Base-by-base conservation (phyloP, 2,113 vertebrate species). In the Gallinago media region DNA sequence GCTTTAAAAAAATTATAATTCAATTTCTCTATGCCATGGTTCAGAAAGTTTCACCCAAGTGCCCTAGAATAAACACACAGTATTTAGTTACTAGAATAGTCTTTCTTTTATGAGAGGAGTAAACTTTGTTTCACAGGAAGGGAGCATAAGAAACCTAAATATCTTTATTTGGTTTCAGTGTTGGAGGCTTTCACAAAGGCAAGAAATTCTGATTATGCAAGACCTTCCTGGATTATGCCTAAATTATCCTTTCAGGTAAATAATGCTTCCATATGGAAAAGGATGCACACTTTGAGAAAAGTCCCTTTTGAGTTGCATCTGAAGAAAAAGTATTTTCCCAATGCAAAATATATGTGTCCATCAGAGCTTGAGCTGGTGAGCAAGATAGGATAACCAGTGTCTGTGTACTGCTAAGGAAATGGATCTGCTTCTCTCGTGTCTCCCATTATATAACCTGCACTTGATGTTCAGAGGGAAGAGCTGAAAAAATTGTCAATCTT, bases 371-470 rank as follows among this genome's bases (percentile, higher is more conserved):
- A 77, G 18, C 46, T 49, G n/a, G 4, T 54, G 20, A 15, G 22
- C 13, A 77, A 50, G 23, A 54, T 5, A 36, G 13, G 13, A 8
- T 21, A 80, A 10, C 8, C 22, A 47, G 19, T 11, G 46, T 47
- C 46, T 38, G 2, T n/a, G 13, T 29, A 29, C 20, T 29, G 21
- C 21, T 17, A 10, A 65, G 7, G 19, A 36, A 46, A 50, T 6
- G 54, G 5, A 55, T 40, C 18, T 58, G 14, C 47, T 36, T 5
- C 22, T 56, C 20, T 8, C 0, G 1, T 20, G 3, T 34, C 11
- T 38, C n/a, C 46, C 22, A 14, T 40, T 31, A 29, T 38, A 23
- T 59, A 63, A 61, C 5, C 4, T 71, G 8, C 12, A 12, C 70
- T 23, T 55, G 17, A 26, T 8, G 6, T 55, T 85, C 44, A n/a